A percentile compares a stretch with the other conserved stretches of the same genome.
Evolutionary conservation across 23 tunicate species (phyloP).

Genomic region (Diplosoma virens): DNA sequence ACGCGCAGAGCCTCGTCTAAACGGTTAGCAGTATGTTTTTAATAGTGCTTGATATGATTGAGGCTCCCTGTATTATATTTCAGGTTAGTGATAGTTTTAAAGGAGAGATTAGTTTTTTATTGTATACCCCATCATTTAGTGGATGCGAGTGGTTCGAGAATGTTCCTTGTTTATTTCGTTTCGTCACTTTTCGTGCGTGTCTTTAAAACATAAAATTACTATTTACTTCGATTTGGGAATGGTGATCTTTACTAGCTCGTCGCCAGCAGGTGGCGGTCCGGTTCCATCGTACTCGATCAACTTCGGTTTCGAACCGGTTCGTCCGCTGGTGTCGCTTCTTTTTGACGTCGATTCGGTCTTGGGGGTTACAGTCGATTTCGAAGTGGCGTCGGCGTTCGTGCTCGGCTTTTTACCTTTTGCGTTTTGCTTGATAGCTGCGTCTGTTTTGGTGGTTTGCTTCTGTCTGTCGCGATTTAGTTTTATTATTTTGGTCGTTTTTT

Average conservation of each 20-base stretch:
- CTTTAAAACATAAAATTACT: background rate
- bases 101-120: too few relatives aligned
- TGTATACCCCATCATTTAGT: too few relatives aligned
- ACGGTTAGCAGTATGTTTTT: too few relatives aligned
- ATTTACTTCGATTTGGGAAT: constrained; percentile 73
- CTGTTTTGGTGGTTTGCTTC: background rate
- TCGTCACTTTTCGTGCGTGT: too few relatives aligned
- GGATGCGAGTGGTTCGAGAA: too few relatives aligned
- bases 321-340: constrained; percentile 1
- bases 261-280: constrained; percentile 72
- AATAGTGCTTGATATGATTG: too few relatives aligned
- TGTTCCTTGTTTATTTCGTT: too few relatives aligned
- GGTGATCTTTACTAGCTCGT: constrained; percentile 69
- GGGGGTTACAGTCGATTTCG: background rate
- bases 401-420: constrained; percentile 10
- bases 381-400: background rate
- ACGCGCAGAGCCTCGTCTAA: too few relatives aligned
- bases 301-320: background rate
- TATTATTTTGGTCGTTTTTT: background rate
- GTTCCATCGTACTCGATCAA: constrained; percentile 73
- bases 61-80: too few relatives aligned
- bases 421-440: constrained; percentile 6
- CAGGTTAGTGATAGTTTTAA: too few relatives aligned
- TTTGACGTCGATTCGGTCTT: background rate
- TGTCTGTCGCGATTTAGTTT: background rate